Conservation (phyloP, 2,797 vertebrate genomes). For the Platyrinchus mystaceus region DNA sequence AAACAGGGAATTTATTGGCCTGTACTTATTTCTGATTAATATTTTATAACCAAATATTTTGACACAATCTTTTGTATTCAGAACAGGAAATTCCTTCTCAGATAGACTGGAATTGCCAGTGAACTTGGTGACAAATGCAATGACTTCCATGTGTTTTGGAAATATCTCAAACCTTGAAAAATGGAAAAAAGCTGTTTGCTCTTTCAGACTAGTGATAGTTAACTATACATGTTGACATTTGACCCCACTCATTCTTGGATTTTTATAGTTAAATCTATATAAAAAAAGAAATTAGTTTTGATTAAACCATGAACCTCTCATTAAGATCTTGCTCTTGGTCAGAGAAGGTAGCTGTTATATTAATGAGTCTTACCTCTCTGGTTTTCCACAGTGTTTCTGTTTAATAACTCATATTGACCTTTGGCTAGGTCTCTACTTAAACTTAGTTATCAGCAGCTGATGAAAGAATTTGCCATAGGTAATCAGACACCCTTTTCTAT, state of each 20-base stretch:
- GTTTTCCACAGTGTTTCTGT: neutral
- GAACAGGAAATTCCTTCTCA: neutral
- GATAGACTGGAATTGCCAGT: neutral
- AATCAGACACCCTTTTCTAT: neutral
- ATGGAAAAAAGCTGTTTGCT: rapidly evolving
- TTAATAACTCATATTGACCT: neutral
- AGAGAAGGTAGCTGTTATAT: neutral
- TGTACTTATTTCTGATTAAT: neutral
- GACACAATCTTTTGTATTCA: neutral
- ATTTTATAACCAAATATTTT: neutral
- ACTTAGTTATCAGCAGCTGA: neutral
- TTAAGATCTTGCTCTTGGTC: neutral
- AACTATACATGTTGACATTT: neutral
- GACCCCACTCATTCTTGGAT: neutral
- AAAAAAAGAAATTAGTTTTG: neutral
- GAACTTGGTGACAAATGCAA: neutral
- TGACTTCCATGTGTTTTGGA: neutral
- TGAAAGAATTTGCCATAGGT: neutral
- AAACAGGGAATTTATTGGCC: neutral
- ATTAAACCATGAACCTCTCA: neutral
- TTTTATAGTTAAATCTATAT: neutral
- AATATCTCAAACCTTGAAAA: neutral
- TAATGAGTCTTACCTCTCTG: neutral
- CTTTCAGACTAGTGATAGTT: neutral
- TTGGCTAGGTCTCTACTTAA: neutral